These are phyloP conservation scores for Archegozetes longisetosus DNA, from an alignment of 1,140 invertebrate genomes.

Conservation along the genomic window DNA sequence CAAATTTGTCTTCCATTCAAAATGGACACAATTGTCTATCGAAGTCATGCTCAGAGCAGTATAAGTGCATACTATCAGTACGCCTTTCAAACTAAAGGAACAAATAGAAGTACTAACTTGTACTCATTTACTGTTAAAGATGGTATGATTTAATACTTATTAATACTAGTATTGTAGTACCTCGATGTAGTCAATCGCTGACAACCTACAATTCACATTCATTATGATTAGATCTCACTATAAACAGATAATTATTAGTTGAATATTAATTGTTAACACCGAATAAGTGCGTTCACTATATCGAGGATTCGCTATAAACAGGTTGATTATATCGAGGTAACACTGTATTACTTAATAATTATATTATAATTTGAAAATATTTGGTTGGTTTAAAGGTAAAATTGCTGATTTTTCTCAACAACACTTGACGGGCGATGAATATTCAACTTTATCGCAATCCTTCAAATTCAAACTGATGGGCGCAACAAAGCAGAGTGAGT, in stretches of 20 bases:
- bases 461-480: constrained; percentile 23
- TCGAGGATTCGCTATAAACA: too few species aligned
- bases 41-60: constrained; percentile 16
- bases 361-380: background rate
- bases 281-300: too few species aligned
- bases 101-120: constrained; percentile 11
- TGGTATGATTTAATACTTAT: background rate
- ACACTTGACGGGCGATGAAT: constrained; percentile 22
- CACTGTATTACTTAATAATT: constrained; percentile 14
- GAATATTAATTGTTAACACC: too few species aligned
- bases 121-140: background rate
- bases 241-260: too few species aligned
- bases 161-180: background rate
- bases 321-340: too few species aligned
- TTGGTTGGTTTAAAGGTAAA: background rate
- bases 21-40: background rate
- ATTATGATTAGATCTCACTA: too few species aligned
- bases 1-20: background rate
- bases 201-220: too few species aligned
- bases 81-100: constrained; percentile 13
- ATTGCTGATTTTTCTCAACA: constrained; percentile 21
- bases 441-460: constrained; percentile 17
- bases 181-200: constrained; percentile 3
- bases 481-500: constrained; percentile 24
- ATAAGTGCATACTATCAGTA: constrained; percentile 17